A percentile compares a stretch with the other conserved stretches of the same genome.
phyloP scores from a whole-genome alignment of 2,888 invertebrate species.

The Trileptium ribeirensis region DNA sequence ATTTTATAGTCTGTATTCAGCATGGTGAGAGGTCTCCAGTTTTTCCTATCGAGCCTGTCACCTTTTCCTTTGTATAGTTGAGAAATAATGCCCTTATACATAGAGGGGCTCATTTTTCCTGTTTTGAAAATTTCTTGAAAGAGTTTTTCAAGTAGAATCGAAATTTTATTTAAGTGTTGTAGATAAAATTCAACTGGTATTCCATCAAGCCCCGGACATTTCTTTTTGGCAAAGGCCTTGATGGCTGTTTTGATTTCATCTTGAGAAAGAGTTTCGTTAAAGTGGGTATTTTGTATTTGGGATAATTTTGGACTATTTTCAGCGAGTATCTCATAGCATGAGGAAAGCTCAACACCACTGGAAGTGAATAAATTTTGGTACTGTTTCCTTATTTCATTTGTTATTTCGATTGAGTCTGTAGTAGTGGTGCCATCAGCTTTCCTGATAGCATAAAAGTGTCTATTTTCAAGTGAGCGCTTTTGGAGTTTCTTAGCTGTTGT shows the following conservation, averaged over 20 bases:
- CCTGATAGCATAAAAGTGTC: background rate
- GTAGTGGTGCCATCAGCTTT: background rate
- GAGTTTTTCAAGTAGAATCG: background rate
- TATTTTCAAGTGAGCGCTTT: background rate
- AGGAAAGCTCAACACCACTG: background rate
- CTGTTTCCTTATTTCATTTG: background rate
- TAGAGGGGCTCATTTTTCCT: background rate
- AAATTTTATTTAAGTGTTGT: background rate
- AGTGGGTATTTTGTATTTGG: background rate
- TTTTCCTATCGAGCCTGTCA: background rate
- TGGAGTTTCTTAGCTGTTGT: background rate
- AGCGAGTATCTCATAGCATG: background rate
- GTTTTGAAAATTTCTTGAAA: background rate
- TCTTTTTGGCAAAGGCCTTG: background rate
- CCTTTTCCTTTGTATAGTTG: slow-evolving; percentile 19
- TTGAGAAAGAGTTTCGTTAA: background rate
- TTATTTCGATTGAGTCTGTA: background rate
- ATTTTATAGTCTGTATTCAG: slow-evolving; percentile 17
- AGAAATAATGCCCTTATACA: slow-evolving; percentile 11
- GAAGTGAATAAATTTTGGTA: background rate
- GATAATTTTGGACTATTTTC: background rate
- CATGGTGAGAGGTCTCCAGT: slow-evolving; percentile 12
- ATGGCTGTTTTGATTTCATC: slow-evolving; percentile 8
- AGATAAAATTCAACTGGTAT: slow-evolving; percentile 2
- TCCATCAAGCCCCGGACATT: slow-evolving; percentile 11